phyloP scores from a whole-genome alignment of 2,888 invertebrate genomes.

The Caenorhabditis panamensis region DNA sequence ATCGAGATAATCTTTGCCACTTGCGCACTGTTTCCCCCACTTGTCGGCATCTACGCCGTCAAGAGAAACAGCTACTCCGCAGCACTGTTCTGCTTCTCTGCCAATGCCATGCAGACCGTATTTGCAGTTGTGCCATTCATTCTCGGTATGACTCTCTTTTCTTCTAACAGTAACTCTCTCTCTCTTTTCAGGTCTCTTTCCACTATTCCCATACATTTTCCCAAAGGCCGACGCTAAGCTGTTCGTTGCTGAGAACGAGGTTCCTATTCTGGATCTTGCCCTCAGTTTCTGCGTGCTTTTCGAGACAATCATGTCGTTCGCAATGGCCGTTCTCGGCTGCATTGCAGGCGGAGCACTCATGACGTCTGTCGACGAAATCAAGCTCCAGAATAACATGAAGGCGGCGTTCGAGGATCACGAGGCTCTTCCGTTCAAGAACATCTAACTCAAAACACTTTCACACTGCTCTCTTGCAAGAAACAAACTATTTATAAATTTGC shows the following conservation, averaged over 20 bases:
- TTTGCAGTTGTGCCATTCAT: conserved; percentile 54
- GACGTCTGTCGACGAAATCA: conserved; percentile 48
- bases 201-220: conserved; percentile 55
- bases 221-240: conserved; percentile 44
- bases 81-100: conserved; percentile 44
- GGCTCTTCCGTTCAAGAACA: conserved; percentile 34
- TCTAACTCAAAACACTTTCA: conserved; percentile 1
- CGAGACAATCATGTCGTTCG: conserved; percentile 32
- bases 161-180: conserved; percentile 10
- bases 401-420: conserved; percentile 58
- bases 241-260: conserved; percentile 40
- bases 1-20: conserved; percentile 59
- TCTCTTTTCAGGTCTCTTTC: conserved; percentile 63
- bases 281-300: conserved; percentile 43
- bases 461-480: not conserved
- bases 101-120: conserved; percentile 44
- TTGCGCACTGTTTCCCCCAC: conserved; percentile 46
- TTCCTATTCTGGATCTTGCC: conserved; percentile 34
- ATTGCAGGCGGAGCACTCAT: conserved; percentile 45
- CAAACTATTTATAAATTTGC: not conserved
- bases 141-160: conserved; percentile 30
- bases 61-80: conserved; percentile 48
- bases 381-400: conserved; percentile 47
- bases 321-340: conserved; percentile 42
- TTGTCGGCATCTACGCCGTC: conserved; percentile 55